Base-by-base conservation (phyloP, 2,888 invertebrate species). In the Congeria kusceri region DNA sequence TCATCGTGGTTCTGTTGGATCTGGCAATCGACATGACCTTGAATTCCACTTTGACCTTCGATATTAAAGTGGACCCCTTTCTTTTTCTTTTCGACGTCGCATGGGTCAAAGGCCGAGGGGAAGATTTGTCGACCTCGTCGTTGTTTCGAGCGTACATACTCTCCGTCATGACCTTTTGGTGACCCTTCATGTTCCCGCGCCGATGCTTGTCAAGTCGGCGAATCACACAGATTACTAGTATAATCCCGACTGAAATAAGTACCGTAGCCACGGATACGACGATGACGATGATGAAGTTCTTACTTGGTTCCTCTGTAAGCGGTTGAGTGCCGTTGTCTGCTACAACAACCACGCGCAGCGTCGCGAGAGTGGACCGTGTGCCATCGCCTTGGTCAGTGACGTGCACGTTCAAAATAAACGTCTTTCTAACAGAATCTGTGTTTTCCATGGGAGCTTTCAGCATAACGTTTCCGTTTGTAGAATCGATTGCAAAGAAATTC, bases 391-490 rank as follows among this genome's bases (percentile, higher is more conserved):
- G 66, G 58, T 86, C 85, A n/a, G 73, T 69, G 4, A 85, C 86
- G 4, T 63, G 65, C 5, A 85, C 69, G 29, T 71, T 81, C 27
- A 87, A 32, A 23, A 78, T 59, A 53, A 77, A 84, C 44, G 73
- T 47, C 27, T 80, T 80, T n/a, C 75, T 77, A 46, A 77, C 67
- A 15, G 73, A 63, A 44, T 80, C 70, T 18, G 75, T 44, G 44
- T 77, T 77, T 46, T 69, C 53, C 15, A 84, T 47, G 23, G 77
- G 78, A 3, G 76, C 80, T 9, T 66, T 67, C 13, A 90, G 72
- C 47, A 82, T 77, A 23, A 91, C 75, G 13, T 85, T 85, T n/a
- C 91, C 91, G n/a, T 82, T 84, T 4, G 70, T 64, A 0, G 82
- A 61, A 71, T 87, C 74, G 46, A 90, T 80, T 2, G 77, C 65